These are phyloP conservation scores for Scarus forsteni DNA, from an alignment of 2,797 vertebrate species.

Conservation along the genomic window DNA sequence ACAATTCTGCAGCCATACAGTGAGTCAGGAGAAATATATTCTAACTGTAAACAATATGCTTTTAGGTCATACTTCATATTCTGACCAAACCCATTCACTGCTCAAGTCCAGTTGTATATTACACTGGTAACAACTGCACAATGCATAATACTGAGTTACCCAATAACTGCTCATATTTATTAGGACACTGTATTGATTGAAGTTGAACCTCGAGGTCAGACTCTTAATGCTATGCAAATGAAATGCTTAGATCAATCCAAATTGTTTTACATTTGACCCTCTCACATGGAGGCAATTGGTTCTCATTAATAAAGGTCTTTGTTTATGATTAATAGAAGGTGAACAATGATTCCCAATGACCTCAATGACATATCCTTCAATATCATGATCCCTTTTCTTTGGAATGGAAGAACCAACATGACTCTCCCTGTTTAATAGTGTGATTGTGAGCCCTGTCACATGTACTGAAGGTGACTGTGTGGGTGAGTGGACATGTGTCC, in stretches of 20 bases:
- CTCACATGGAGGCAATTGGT: slow-evolving; percentile 29
- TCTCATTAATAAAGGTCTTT: slow-evolving; percentile 36
- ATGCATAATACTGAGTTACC: background rate
- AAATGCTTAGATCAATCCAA: slow-evolving; percentile 43
- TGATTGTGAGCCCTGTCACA: background rate
- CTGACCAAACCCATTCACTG: too few species aligned
- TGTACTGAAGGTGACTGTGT: background rate
- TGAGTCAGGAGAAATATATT: too few species aligned
- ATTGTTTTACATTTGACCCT: slow-evolving; percentile 40
- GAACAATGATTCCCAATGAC: slow-evolving; percentile 3
- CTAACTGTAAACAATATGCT: too few species aligned
- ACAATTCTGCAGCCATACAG: too few species aligned
- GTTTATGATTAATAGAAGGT: slow-evolving; percentile 20
- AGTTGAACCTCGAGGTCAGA: slow-evolving; percentile 22
- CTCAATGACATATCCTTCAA: slow-evolving; percentile 1
- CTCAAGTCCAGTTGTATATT: background rate
- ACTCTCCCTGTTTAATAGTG: background rate
- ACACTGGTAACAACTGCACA: background rate
- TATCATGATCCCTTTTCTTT: background rate
- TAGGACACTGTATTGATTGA: slow-evolving; percentile 11
- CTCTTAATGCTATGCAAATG: slow-evolving; percentile 23
- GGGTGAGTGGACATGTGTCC: background rate
- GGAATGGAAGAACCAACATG: background rate
- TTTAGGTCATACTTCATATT: too few species aligned
- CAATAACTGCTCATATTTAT: slow-evolving; percentile 24